Evolutionary conservation across 2,888 invertebrate species (phyloP).

Genomic region (Scaptomyza flava): DNA sequence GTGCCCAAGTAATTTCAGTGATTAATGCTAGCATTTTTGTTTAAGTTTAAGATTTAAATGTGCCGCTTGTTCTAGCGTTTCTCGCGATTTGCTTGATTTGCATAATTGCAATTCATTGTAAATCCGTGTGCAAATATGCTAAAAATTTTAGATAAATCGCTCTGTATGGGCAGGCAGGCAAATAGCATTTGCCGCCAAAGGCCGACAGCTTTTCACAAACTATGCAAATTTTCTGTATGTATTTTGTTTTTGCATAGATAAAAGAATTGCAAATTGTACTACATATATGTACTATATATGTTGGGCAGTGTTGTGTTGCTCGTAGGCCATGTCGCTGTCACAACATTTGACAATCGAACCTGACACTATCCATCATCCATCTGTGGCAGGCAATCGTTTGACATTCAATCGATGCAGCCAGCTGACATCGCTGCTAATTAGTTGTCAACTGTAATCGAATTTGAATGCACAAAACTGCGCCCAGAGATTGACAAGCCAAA

Average conservation of each 20-base stretch:
- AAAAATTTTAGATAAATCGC: conserved; percentile 61
- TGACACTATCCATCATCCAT: conserved; percentile 54
- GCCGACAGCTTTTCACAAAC: conserved; percentile 69
- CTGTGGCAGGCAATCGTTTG: conserved; percentile 33
- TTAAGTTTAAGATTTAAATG: conserved; percentile 1
- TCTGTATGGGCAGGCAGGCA: conserved; percentile 50
- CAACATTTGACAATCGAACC: conserved; percentile 40
- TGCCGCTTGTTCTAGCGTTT: conserved; percentile 8
- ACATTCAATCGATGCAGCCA: conserved; percentile 49
- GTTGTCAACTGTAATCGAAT: conserved; percentile 50
- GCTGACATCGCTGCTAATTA: conserved; percentile 58
- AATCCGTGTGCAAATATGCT: conserved; percentile 72
- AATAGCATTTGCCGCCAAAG: conserved; percentile 47
- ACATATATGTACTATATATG: background rate
- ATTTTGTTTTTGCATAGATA: background rate
- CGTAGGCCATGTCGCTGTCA: conserved; percentile 28
- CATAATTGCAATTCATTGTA: conserved; percentile 79
- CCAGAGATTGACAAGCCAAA: conserved; percentile 22
- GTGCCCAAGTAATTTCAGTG: conserved; percentile 57
- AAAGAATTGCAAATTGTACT: conserved; percentile 39
- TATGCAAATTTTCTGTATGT: conserved; percentile 29
- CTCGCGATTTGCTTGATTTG: conserved; percentile 51
- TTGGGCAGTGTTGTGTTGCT: conserved; percentile 11
- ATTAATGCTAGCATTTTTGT: conserved; percentile 60
- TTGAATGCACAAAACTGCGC: conserved; percentile 18